Conservation (phyloP, 2,113 vertebrate species). For the Macroglossus sobrinus region DNA sequence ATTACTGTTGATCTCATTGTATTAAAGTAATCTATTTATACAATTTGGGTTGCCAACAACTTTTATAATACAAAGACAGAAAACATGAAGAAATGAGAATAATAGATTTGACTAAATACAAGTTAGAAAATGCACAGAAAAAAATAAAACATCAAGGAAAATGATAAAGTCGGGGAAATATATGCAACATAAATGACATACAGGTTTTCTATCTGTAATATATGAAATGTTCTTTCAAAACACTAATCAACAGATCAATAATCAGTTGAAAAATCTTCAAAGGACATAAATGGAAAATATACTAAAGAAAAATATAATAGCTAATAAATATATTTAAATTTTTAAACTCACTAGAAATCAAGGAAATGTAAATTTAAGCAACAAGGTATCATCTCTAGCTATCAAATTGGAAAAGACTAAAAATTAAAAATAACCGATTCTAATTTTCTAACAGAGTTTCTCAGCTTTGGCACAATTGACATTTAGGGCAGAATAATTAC, state of each 20-base stretch:
- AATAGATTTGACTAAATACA: not conserved
- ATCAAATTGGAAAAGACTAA: not conserved
- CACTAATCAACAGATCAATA: not conserved
- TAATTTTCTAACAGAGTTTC: not conserved
- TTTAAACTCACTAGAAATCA: not conserved
- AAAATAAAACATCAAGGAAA: slow-evolving; percentile 22
- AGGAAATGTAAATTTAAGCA: not conserved
- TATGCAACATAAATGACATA: not conserved
- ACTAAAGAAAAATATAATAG: not conserved
- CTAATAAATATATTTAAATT: not conserved
- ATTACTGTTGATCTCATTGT: not conserved
- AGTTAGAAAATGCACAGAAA: not conserved
- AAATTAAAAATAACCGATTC: not conserved
- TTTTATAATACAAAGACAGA: not conserved
- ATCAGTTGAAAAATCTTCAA: not conserved
- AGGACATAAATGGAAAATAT: not conserved
- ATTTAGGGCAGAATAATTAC: not conserved
- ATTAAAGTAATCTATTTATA: not conserved
- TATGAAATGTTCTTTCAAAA: not conserved
- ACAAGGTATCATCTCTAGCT: not conserved
- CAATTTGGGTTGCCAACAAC: not conserved
- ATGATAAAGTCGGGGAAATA: not conserved
- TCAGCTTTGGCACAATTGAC: not conserved
- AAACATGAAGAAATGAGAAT: not conserved
- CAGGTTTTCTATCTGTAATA: not conserved